These are phyloP conservation scores for Phasianus colchicus DNA, from an alignment of 2,113 vertebrate genomes.

Conservation along the genomic window DNA sequence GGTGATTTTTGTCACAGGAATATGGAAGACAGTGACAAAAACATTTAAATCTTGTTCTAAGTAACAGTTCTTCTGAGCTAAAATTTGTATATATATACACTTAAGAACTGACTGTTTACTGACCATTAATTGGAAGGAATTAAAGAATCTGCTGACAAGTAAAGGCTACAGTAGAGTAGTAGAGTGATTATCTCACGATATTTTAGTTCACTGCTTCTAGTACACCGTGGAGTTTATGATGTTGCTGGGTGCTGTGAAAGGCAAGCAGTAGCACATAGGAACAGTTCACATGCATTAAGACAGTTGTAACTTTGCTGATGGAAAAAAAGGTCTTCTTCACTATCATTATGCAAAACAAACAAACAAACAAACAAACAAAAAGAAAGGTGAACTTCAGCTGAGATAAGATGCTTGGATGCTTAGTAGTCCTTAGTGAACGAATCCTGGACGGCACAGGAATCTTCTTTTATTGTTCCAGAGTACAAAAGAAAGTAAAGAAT, in stretches of 20 bases:
- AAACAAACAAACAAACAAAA: background rate
- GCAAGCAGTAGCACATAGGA: background rate
- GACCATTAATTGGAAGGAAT: background rate
- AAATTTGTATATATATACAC: background rate
- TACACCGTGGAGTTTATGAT: background rate
- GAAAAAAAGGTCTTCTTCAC: background rate
- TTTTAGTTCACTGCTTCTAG: background rate
- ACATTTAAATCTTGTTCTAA: background rate
- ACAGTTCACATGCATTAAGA: background rate
- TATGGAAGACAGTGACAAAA: background rate
- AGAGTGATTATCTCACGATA: background rate
- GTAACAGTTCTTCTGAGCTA: background rate
- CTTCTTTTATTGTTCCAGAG: background rate
- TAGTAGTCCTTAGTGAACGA: background rate
- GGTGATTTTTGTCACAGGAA: background rate
- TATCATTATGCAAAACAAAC: background rate
- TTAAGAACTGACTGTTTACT: background rate
- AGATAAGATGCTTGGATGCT: background rate
- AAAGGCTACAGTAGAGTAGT: background rate
- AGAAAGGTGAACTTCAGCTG: background rate
- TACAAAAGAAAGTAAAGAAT: background rate
- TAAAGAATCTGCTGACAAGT: background rate
- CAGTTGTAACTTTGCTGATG: too few species aligned
- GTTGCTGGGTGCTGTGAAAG: background rate
- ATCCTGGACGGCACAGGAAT: background rate